Base-by-base conservation (phyloP, 64 coral and sea anemone genomes). In the Montipora sp. region DNA sequence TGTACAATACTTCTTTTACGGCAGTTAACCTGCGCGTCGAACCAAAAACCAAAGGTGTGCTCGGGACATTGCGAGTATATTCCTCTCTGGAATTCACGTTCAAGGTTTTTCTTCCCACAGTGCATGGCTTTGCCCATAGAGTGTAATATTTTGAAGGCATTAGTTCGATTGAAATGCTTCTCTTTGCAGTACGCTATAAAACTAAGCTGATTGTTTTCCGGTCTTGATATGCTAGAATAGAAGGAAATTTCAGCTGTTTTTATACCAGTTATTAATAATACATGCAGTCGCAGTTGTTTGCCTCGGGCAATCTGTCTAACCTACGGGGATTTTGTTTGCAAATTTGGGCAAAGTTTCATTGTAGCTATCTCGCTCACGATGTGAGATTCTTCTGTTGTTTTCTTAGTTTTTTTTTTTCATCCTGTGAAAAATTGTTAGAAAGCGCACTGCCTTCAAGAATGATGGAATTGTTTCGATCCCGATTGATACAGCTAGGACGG, bases 1-100 rank as follows among this genome's bases (percentile, higher is more conserved):
- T 96, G 55, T 96, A 96, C 77, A 96, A 63, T 16, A 57, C 73
- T 77, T 96, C 87, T 82, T 96, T 96, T n/a, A 90, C 87, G 2
- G 88, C 75, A 8, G 95, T 93, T 36, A 96, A 44, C 70, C 88
- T 72, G 70, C 78, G 46, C 15, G 69, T 69, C 8, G 58, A 78
- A 7, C 36, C 74, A 6, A 79, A 11, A 79, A 53, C 51, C 8
- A 66, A 68, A 19, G 65, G 23, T 9, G 55, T 94, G 24, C 58
- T 70, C n/a, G 93, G 81, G 5, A 61, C 43, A 43, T 94, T 76
- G 67, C 59, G 53, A 12, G 70, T 51, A 21, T 77, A 58, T 77
- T 73, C 76, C 24, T 90, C 87, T 50, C 70, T 77, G 13, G 19
- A 71, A 45, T 96, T 77, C 10, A 85, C 60, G 60, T 84, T 77